Percentiles rank a stretch among this genome's conserved stretches.
phyloP scores from a whole-genome alignment of 2,113 vertebrate genomes.

The Glareola pratincola region DNA sequence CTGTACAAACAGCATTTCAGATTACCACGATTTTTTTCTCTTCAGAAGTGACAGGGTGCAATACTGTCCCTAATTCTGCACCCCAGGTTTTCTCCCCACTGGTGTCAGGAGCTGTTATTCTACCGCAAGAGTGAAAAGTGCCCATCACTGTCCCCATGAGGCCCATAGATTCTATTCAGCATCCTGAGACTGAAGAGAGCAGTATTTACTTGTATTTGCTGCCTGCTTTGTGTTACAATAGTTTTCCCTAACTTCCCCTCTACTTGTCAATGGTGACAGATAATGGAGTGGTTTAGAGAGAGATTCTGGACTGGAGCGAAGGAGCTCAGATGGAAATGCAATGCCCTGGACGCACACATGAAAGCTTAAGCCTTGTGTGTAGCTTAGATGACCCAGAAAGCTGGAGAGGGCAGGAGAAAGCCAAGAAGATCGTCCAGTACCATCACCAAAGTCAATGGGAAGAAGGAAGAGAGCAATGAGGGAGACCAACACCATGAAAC shows the following conservation, averaged over 20 bases:
- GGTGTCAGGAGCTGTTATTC: not conserved
- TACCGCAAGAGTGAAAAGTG: not conserved
- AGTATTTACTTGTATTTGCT: not conserved
- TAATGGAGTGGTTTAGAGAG: not conserved
- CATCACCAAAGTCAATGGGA: not conserved
- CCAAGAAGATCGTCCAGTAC: not conserved
- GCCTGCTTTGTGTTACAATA: not conserved
- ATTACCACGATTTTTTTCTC: not conserved
- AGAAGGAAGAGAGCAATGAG: not conserved
- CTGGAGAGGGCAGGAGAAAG: not conserved
- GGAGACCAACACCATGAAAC: not conserved
- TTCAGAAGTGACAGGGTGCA: not conserved
- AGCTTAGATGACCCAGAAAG: not conserved
- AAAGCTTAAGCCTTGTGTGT: not conserved
- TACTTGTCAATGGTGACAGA: not conserved
- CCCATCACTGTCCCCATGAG: not conserved
- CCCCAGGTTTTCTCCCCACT: not conserved
- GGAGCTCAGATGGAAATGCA: not conserved
- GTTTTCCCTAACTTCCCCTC: not conserved
- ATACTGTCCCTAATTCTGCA: not conserved
- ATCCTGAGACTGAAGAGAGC: not conserved
- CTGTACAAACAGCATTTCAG: not conserved
- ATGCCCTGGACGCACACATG: rapidly evolving
- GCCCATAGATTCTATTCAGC: not conserved
- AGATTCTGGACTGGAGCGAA: not conserved